Percentiles rank a stretch among this genome's conserved stretches.
Evolutionary conservation across 2,113 vertebrate genomes (phyloP).

Genomic region (Romanogobio albipinnatus): DNA sequence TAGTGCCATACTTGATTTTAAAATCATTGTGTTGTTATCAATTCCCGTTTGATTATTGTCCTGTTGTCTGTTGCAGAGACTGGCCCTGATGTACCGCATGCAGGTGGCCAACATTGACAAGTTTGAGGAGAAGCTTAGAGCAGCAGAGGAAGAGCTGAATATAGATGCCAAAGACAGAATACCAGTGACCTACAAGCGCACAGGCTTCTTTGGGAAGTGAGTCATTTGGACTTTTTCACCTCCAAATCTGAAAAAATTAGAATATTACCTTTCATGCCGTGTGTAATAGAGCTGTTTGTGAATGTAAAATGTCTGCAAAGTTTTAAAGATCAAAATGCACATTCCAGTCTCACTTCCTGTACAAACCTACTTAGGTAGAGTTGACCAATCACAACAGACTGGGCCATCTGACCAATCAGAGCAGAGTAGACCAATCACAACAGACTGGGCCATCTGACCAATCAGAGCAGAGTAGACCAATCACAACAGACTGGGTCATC

Average conservation of each 20-base stretch:
- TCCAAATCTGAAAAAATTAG: background rate
- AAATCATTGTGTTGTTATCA: background rate
- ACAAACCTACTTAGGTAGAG: no score
- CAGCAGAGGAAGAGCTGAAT: conserved; percentile 90
- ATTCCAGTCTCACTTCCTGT: no score
- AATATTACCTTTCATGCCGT: no score
- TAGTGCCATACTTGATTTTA: background rate
- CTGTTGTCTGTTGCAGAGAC: conserved; percentile 72
- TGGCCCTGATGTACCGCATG: conserved; percentile 88
- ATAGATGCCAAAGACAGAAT: conserved; percentile 89
- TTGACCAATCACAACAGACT: no score
- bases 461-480: no score
- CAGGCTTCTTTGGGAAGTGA: conserved; percentile 94
- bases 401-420: no score
- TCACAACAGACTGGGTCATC: no score
- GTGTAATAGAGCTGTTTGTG: no score
- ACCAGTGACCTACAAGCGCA: conserved; percentile 92
- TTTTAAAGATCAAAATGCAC: no score
- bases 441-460: no score
- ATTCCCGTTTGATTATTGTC: background rate
- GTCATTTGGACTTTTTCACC: conserved; percentile 48
- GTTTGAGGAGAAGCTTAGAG: conserved; percentile 95
- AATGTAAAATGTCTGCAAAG: no score
- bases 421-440: no score
- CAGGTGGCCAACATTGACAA: conserved; percentile 96